Conservation (phyloP, 2,888 invertebrate genomes). For the Nomada ruficornis region DNA sequence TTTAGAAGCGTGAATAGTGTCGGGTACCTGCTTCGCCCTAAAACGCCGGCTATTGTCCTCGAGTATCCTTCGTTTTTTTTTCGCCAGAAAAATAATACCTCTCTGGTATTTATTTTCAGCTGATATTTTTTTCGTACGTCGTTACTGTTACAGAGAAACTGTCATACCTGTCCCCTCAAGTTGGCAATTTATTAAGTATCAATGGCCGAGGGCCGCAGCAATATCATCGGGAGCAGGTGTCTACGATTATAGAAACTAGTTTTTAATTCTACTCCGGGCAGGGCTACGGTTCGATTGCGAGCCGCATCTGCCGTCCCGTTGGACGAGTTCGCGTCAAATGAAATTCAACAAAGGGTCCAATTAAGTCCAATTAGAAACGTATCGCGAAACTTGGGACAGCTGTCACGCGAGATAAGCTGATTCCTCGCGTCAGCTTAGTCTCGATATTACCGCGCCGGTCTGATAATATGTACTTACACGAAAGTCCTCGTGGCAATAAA, state of each 20-base stretch:
- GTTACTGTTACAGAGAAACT: background rate
- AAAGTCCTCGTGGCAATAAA: background rate
- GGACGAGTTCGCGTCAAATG: constrained; percentile 43
- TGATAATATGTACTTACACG: constrained; percentile 14
- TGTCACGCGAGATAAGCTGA: constrained; percentile 59
- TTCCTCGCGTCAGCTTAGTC: constrained; percentile 44
- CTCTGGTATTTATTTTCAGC: background rate
- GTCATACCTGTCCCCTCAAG: background rate
- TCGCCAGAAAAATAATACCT: background rate
- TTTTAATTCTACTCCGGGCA: constrained; percentile 18
- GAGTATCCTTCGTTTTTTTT: constrained; percentile 3
- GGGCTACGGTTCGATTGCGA: constrained; percentile 42
- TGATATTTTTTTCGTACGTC: background rate
- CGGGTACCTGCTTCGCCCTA: constrained; percentile 36
- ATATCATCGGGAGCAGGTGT: background rate
- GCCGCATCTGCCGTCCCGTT: constrained; percentile 30
- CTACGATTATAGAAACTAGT: constrained; percentile 1
- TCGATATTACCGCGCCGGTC: constrained; percentile 39
- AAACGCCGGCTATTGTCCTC: constrained; percentile 16
- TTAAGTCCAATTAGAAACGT: constrained; percentile 63
- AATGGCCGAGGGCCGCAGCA: no score
- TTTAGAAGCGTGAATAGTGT: constrained; percentile 38
- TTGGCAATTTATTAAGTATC: background rate
- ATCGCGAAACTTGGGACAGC: constrained; percentile 51
- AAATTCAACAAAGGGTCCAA: constrained; percentile 61